Evolutionary conservation across 64 coral and sea anemone genomes (phyloP).

Genomic region (Stichodactyla helianthus): DNA sequence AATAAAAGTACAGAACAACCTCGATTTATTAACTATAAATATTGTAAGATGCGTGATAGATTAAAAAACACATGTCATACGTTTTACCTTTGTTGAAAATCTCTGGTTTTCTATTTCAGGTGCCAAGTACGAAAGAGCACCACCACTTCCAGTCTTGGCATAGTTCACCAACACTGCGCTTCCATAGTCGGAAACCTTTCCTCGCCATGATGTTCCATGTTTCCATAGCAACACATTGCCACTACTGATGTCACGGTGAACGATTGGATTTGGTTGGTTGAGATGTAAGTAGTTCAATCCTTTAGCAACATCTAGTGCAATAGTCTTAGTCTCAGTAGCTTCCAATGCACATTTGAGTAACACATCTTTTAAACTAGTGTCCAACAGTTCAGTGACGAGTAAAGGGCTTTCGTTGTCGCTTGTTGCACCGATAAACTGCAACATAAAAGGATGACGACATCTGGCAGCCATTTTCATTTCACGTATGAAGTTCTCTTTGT

Average conservation of each 20-base stretch:
- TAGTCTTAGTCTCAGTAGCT: background rate
- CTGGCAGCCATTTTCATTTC: slow-evolving; percentile 60
- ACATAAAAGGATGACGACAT: slow-evolving; percentile 57
- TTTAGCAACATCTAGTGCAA: slow-evolving; percentile 41
- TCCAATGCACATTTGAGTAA: background rate
- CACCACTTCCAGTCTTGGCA: no score
- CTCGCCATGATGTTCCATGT: slow-evolving; percentile 28
- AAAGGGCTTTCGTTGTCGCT: slow-evolving; percentile 15
- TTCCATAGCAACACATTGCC: slow-evolving; percentile 55
- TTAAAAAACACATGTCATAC: no score
- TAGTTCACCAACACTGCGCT: background rate
- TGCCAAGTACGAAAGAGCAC: no score
- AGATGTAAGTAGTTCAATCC: slow-evolving; percentile 54
- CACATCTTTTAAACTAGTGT: slow-evolving; percentile 28
- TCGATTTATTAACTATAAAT: no score
- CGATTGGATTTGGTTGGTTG: slow-evolving; percentile 29
- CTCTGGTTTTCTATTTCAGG: no score
- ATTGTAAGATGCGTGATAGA: no score
- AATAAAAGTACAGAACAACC: no score
- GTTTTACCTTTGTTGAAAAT: no score
- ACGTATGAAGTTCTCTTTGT: slow-evolving; percentile 20
- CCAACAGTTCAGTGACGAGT: slow-evolving; percentile 59
- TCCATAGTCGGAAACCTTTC: slow-evolving; percentile 64
- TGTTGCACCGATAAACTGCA: slow-evolving; percentile 80
- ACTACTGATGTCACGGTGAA: slow-evolving; percentile 61